These are phyloP conservation scores for Dermolepida albohirtum DNA, from an alignment of 2,888 invertebrate species.

Conservation along the genomic window DNA sequence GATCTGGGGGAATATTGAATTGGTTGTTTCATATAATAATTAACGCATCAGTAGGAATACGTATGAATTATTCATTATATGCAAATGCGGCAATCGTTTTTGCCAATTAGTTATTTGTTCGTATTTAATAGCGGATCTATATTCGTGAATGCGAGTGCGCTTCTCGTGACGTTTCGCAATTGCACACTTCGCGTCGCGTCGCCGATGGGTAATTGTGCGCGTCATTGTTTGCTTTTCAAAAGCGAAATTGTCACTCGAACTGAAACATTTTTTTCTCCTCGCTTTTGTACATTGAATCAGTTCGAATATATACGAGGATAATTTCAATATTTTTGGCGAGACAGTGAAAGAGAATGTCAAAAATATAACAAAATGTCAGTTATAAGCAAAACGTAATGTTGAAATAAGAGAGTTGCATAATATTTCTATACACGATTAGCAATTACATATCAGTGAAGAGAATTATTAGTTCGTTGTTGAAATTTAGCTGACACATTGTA, in stretches of 20 bases:
- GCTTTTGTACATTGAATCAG: too few species aligned
- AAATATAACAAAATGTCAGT: too few species aligned
- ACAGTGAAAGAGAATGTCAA: too few species aligned
- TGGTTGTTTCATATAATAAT: conserved; percentile 28
- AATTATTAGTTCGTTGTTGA: too few species aligned
- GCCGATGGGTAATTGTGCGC: conserved; percentile 12
- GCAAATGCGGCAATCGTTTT: conserved; percentile 39
- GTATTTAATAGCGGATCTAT: conserved; percentile 31
- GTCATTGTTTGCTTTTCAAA: conserved; percentile 15
- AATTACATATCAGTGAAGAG: too few species aligned
- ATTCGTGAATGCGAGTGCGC: not conserved
- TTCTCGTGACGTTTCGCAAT: conserved; percentile 1
- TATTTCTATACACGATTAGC: too few species aligned
- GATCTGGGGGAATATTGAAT: conserved; percentile 4
- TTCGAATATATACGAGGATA: too few species aligned
- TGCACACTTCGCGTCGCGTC: not conserved
- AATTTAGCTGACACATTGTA: too few species aligned
- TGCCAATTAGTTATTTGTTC: conserved; percentile 40
- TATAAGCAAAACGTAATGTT: too few species aligned
- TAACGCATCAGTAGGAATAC: conserved; percentile 34
- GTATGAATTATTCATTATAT: conserved; percentile 36
- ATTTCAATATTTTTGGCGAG: too few species aligned
- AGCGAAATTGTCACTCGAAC: conserved; percentile 3
- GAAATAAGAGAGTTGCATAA: too few species aligned
- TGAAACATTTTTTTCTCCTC: too few species aligned